These are phyloP conservation scores for Mythimna pallens DNA, from an alignment of 2,888 invertebrate species.

Conservation along the genomic window DNA sequence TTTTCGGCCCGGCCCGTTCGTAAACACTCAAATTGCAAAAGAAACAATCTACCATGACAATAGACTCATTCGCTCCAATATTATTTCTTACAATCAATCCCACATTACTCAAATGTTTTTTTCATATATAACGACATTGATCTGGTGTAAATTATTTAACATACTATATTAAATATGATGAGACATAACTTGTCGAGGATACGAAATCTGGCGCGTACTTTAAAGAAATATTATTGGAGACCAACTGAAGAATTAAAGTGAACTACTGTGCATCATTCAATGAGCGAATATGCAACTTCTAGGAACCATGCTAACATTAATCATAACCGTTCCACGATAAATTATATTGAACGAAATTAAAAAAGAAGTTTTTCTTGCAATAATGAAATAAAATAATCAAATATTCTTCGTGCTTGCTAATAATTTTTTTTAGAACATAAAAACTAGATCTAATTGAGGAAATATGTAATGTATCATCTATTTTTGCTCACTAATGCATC, in stretches of 20 bases:
- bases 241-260: slow-evolving; percentile 66
- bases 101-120: slow-evolving; percentile 31
- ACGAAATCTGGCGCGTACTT: slow-evolving; percentile 3
- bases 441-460: slow-evolving; percentile 81
- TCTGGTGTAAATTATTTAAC: neutral
- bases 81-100: slow-evolving; percentile 78
- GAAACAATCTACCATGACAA: slow-evolving; percentile 91
- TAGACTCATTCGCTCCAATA: slow-evolving; percentile 89
- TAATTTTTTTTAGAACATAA: slow-evolving; percentile 51
- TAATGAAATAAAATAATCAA: slow-evolving; percentile 53
- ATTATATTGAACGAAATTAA: slow-evolving; percentile 40
- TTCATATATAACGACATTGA: neutral
- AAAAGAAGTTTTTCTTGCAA: slow-evolving; percentile 33
- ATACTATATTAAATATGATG: neutral
- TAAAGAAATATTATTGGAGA: slow-evolving; percentile 88
- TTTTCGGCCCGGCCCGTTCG: slow-evolving; percentile 85
- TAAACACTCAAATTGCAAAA: slow-evolving; percentile 88
- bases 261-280: slow-evolving; percentile 69
- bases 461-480: slow-evolving; percentile 67
- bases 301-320: slow-evolving; percentile 64
- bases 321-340: slow-evolving; percentile 36
- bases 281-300: slow-evolving; percentile 55
- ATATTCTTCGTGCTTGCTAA: slow-evolving; percentile 66
- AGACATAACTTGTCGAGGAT: slow-evolving; percentile 2
- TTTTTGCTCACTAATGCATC: slow-evolving; percentile 47